phyloP scores from a whole-genome alignment of 2,888 invertebrate genomes.

The Graphium colonna region DNA sequence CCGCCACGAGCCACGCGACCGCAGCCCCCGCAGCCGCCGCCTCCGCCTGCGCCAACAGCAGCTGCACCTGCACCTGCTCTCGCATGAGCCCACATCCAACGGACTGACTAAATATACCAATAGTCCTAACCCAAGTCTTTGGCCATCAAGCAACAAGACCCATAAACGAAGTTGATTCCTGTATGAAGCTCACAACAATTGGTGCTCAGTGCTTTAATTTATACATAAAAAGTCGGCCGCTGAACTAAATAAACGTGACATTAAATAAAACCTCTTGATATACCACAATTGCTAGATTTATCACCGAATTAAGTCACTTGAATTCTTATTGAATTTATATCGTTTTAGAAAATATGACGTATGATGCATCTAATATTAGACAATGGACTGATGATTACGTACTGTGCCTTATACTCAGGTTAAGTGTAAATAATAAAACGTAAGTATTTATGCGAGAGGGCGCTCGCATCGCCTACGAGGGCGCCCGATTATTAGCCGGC shows the following conservation, averaged over 20 bases:
- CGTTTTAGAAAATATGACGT: no score
- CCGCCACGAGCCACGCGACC: conserved; percentile 57
- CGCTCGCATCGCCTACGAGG: conserved; percentile 5
- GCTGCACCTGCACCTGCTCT: conserved; percentile 31
- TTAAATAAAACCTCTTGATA: no score
- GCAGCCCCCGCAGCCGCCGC: conserved; percentile 49
- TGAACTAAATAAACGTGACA: no score
- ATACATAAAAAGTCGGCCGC: not conserved
- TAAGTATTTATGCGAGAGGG: conserved; percentile 46
- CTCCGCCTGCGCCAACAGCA: conserved; percentile 34
- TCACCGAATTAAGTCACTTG: no score
- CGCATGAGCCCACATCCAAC: conserved; percentile 10
- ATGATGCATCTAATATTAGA: not conserved
- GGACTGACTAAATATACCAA: no score
- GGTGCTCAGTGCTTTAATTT: not conserved
- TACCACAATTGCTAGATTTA: no score
- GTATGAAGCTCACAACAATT: not conserved
- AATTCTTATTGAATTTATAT: no score
- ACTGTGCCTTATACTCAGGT: conserved; percentile 11
- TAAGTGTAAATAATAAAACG: conserved; percentile 47
- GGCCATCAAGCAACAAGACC: not conserved
- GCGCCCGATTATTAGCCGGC: conserved; percentile 6
- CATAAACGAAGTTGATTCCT: not conserved
- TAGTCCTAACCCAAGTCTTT: no score
- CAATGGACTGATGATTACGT: not conserved